A percentile compares a stretch with the other conserved stretches of the same genome.
These are phyloP conservation scores for Crocallis elinguaria DNA, from an alignment of 2,888 invertebrate species.

Conservation along the genomic window DNA sequence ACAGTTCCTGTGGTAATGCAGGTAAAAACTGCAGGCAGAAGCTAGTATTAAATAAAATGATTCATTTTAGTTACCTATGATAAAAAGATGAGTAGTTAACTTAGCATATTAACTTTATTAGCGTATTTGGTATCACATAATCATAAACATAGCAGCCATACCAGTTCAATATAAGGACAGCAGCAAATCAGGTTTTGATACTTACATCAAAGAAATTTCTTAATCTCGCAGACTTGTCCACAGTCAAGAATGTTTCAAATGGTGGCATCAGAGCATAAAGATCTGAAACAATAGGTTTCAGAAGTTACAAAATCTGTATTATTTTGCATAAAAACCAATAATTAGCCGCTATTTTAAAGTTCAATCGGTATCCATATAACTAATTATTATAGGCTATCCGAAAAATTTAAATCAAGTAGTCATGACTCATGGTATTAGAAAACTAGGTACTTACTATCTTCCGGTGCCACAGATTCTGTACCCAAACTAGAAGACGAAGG, in stretches of 20 bases:
- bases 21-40: too few species aligned
- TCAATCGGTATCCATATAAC: too few species aligned
- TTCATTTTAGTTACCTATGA: too few species aligned
- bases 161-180: background rate
- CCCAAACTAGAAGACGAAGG: slow-evolving; percentile 79
- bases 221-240: slow-evolving; percentile 90
- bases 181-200: slow-evolving; percentile 30
- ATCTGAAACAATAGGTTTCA: slow-evolving; percentile 79
- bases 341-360: too few species aligned
- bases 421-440: background rate
- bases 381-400: too few species aligned
- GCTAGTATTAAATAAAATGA: too few species aligned
- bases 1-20: too few species aligned
- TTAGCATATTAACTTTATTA: too few species aligned
- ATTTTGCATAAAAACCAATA: too few species aligned
- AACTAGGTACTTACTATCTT: slow-evolving; percentile 77
- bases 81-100: too few species aligned
- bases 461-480: slow-evolving; percentile 79
- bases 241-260: slow-evolving; percentile 92
- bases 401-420: too few species aligned
- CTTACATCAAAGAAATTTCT: slow-evolving; percentile 93
- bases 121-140: background rate
- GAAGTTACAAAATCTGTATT: background rate
- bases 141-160: too few species aligned
- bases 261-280: slow-evolving; percentile 93